These are phyloP conservation scores for Stenotaenia linearis DNA, from an alignment of 2,888 invertebrate species.

Conservation along the genomic window DNA sequence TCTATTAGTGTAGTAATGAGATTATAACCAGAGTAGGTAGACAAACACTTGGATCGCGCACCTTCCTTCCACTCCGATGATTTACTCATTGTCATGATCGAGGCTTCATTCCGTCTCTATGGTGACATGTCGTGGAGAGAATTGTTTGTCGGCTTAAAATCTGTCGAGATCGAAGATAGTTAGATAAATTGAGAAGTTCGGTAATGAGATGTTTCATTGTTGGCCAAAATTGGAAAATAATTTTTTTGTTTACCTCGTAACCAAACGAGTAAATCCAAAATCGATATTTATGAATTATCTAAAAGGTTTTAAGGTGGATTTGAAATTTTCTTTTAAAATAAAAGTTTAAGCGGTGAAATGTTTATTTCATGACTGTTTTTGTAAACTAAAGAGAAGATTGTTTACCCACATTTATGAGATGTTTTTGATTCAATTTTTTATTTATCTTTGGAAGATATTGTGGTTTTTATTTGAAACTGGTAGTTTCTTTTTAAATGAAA, in stretches of 20 bases:
- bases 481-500: too few species aligned
- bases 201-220: not conserved
- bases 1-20: conserved; percentile 1
- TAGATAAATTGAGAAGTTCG: not conserved
- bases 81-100: not conserved
- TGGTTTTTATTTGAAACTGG: too few species aligned
- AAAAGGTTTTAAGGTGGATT: not conserved
- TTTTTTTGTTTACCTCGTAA: too few species aligned
- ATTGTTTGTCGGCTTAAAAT: not conserved
- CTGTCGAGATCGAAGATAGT: not conserved
- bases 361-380: too few species aligned
- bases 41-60: not conserved
- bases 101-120: not conserved
- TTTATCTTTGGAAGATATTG: not conserved
- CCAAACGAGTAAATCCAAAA: too few species aligned
- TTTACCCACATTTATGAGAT: too few species aligned
- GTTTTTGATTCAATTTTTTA: not conserved
- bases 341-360: too few species aligned
- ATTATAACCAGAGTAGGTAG: not conserved
- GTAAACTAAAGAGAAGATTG: too few species aligned
- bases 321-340: too few species aligned
- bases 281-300: too few species aligned
- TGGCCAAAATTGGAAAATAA: too few species aligned
- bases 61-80: not conserved
- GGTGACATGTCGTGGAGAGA: not conserved